Conservation (phyloP, 2,888 invertebrate genomes). For the Venustoraphidia nigricollis region DNA sequence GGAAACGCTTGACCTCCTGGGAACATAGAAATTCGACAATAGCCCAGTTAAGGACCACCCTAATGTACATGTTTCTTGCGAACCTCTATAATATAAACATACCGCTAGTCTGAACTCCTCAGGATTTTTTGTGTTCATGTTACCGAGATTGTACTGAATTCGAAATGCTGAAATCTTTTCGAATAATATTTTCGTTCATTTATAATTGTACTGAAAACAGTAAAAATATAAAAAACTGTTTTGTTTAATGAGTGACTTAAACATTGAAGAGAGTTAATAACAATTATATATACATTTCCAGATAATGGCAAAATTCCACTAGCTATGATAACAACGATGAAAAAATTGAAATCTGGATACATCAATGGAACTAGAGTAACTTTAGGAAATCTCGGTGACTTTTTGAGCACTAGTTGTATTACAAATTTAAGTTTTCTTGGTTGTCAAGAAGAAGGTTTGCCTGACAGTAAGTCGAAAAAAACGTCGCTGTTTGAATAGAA, state of each 20-base stretch:
- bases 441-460: conserved; percentile 82
- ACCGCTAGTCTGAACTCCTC: no score
- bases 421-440: conserved; percentile 92
- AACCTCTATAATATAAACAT: no score
- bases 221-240: background rate
- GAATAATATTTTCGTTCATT: no score
- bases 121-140: no score
- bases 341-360: conserved; percentile 95
- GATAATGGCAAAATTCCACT: conserved; percentile 84
- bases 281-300: conserved; percentile 26
- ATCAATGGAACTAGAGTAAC: conserved; percentile 97
- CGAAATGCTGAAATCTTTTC: no score
- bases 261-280: background rate
- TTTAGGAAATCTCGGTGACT: conserved; percentile 86
- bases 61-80: no score
- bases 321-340: conserved; percentile 94
- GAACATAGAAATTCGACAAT: no score
- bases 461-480: conserved; percentile 48
- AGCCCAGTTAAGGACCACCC: no score
- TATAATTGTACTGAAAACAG: conserved; percentile 9
- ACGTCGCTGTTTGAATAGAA: background rate
- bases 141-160: no score
- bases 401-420: conserved; percentile 92
- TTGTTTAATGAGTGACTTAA: background rate
- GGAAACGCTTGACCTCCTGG: no score